Evolutionary conservation across 2,888 invertebrate genomes (phyloP), one percentile per base, ranked within the genome.

Genomic region (Drosophila ezoana): DNA sequence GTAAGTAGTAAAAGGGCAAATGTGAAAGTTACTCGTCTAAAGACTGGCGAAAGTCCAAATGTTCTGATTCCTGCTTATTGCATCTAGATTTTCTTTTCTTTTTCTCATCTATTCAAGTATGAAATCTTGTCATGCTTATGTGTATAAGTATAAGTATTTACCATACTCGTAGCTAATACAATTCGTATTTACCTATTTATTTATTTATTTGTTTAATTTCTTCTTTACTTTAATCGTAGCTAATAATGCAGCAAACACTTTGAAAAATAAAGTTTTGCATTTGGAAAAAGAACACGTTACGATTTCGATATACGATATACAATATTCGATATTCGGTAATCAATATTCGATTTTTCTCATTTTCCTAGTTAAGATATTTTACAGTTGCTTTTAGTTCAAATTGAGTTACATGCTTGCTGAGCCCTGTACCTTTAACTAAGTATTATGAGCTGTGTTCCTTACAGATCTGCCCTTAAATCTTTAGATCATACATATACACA

Each of bases 231-330:
- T 38, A 43, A 65, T 73, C 60, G 53, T 69, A 62, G 53, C 65
- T 44, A 71, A 66, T 81, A 69, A 76, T 72, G 76, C 60, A 60
- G 83, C 83, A 85, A 83, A 85, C 54, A 83, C 82, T 87, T 83
- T 83, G 72, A 81, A 85, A 83, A 87, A 83, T 87, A 87, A 83
- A 84, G 83, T 80, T 64, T 86, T 75, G 84, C 76, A 9, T 65
- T 28, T 65, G 54, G 65, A 80, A 69, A 71, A 58, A 57, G 56
- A 79, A 67, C 37, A 76, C 61, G 41, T 65, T 59, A 53, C 35
- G 76, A 44, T 60, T 41, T 52, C 72, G 44, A 60, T 75, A 53
- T 37, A 52, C 61, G 56, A 52, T 60, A 38, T 38, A 14, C 41
- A 23, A 47, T 63, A 40, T 28, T 40, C 62, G 41, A 53, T 41